Evolutionary conservation across 30 jellyfish, hydroid and myxozoan species (phyloP).

Genomic region (Aurelia aurita complex sp. Pacific): DNA sequence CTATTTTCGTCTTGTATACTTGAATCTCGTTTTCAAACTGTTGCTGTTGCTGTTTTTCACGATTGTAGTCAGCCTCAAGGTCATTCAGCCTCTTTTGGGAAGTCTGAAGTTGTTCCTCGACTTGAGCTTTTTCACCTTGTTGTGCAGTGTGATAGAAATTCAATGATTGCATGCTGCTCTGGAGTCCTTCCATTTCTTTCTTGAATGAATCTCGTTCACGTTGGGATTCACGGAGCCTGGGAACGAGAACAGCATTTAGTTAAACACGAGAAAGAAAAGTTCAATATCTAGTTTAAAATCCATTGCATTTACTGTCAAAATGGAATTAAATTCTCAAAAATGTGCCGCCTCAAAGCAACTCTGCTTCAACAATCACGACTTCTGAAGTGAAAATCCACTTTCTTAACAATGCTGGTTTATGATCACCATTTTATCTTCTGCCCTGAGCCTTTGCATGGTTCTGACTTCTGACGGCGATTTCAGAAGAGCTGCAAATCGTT

Average conservation of each 20-base stretch:
- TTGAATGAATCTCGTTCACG: constrained; percentile 64
- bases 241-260: not conserved
- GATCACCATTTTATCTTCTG: no score
- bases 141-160: constrained; percentile 55
- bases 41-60: constrained; percentile 62
- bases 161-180: constrained; percentile 60
- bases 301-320: no score
- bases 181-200: constrained; percentile 81
- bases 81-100: constrained; percentile 61
- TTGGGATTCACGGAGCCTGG: constrained; percentile 50
- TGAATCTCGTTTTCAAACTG: constrained; percentile 69
- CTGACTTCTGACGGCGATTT: no score
- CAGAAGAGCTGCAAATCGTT: no score
- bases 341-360: no score
- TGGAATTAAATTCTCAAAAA: no score
- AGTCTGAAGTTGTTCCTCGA: constrained; percentile 76
- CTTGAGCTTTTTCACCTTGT: constrained; percentile 78
- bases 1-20: constrained; percentile 60
- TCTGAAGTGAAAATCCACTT: no score
- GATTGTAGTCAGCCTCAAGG: constrained; percentile 61
- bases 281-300: no score
- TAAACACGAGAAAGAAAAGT: not conserved
- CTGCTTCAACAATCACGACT: no score
- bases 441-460: no score
- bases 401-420: no score